phyloP scores from a whole-genome alignment of 1,140 invertebrate genomes.

The Drosophila lacteicornis region DNA sequence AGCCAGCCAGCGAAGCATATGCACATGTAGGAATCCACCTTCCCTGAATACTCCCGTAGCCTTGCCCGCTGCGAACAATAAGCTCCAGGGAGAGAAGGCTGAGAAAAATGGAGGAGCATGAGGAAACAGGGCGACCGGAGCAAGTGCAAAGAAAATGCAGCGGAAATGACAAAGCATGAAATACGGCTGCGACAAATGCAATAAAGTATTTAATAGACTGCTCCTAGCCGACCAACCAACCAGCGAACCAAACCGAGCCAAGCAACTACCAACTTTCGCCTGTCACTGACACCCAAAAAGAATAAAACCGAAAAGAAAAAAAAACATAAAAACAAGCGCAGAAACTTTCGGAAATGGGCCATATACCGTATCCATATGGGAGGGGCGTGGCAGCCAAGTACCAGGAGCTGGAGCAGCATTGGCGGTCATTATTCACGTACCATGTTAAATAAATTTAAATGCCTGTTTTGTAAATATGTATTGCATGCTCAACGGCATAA shows the following conservation, averaged over 20 bases:
- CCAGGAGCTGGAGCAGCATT: conserved; percentile 46
- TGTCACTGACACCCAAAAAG: conserved; percentile 72
- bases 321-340: conserved; percentile 44
- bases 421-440: conserved; percentile 81
- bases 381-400: conserved; percentile 51
- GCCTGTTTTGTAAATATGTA: conserved; percentile 83
- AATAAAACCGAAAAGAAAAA: conserved; percentile 48
- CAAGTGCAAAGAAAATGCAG: conserved; percentile 79
- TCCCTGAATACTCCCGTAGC: conserved; percentile 9
- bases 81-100: conserved; percentile 42
- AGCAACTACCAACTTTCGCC: conserved; percentile 57
- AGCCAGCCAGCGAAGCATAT: conserved; percentile 30
- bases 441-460: conserved; percentile 83
- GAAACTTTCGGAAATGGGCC: conserved; percentile 50
- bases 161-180: conserved; percentile 84
- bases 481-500: conserved; percentile 66
- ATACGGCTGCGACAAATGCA: conserved; percentile 83
- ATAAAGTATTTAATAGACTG: conserved; percentile 84
- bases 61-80: conserved; percentile 55
- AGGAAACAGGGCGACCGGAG: conserved; percentile 14
- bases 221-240: conserved; percentile 58
- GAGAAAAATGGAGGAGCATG: conserved; percentile 10
- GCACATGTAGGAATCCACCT: conserved; percentile 38
- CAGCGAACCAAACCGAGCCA: conserved; percentile 36
- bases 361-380: conserved; percentile 46